These are phyloP conservation scores for Ceratina calcarata DNA, from an alignment of 1,140 invertebrate species.

Conservation along the genomic window DNA sequence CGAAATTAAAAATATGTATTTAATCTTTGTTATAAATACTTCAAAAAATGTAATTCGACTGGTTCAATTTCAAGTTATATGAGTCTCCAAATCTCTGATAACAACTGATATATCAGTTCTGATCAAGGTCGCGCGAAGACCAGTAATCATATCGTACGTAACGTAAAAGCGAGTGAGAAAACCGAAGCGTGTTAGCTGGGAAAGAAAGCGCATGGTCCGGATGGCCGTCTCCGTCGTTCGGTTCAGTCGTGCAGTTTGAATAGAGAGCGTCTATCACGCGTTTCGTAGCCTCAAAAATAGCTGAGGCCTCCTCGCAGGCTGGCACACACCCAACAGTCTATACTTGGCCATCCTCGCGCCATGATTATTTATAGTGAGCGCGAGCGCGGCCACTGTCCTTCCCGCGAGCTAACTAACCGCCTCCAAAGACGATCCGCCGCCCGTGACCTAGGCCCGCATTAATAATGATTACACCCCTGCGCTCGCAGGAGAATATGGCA, in stretches of 20 bases:
- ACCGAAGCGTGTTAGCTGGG: neutral
- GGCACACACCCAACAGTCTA: constrained; percentile 85
- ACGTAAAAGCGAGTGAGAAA: neutral
- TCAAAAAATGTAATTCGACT: no score
- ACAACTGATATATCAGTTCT: constrained; percentile 42
- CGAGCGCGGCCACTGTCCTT: constrained; percentile 82
- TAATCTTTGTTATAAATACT: no score
- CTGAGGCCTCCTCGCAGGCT: constrained; percentile 79
- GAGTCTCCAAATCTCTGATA: neutral
- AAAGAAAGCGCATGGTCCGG: neutral
- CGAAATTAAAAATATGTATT: no score
- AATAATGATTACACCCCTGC: constrained; percentile 72
- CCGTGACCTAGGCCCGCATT: constrained; percentile 82
- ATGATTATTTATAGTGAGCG: constrained; percentile 82
- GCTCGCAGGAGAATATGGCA: constrained; percentile 21
- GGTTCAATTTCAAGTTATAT: no score
- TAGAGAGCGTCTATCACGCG: constrained; percentile 66
- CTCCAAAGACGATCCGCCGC: constrained; percentile 74
- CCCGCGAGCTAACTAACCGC: constrained; percentile 78
- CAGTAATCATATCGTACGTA: constrained; percentile 12
- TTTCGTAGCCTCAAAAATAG: constrained; percentile 79
- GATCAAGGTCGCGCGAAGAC: constrained; percentile 53
- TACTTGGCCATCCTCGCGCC: constrained; percentile 86
- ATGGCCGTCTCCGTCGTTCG: constrained; percentile 37
- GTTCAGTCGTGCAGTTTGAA: constrained; percentile 45